These are phyloP conservation scores for Hemibagrus wyckioides DNA, from an alignment of 2,113 vertebrate species.

Conservation along the genomic window DNA sequence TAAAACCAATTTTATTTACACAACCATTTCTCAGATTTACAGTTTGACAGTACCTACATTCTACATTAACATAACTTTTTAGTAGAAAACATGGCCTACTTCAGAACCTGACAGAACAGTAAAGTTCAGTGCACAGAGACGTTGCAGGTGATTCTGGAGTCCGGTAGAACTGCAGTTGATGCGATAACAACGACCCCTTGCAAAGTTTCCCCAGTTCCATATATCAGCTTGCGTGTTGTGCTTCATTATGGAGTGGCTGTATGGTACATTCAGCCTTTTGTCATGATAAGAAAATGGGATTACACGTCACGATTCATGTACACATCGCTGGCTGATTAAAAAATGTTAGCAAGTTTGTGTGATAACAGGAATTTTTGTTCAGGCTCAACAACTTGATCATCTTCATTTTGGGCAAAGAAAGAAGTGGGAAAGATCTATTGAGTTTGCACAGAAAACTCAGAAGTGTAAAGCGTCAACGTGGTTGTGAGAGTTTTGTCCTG, in stretches of 20 bases:
- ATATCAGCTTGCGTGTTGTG: background rate
- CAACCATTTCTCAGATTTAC: slow-evolving; percentile 59
- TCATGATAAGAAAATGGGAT: slow-evolving; percentile 10
- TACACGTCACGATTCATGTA: slow-evolving; percentile 15
- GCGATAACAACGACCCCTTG: background rate
- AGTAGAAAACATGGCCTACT: slow-evolving; percentile 1
- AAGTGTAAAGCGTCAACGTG: background rate
- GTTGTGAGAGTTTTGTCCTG: background rate
- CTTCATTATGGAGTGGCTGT: background rate
- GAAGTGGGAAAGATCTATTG: background rate
- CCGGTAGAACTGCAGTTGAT: background rate
- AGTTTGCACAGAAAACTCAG: background rate
- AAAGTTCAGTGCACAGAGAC: background rate
- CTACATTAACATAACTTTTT: background rate
- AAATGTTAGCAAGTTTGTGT: background rate
- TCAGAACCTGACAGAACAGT: background rate
- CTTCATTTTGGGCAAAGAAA: background rate
- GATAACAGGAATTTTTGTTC: background rate
- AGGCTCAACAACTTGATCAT: background rate
- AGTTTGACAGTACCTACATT: slow-evolving; percentile 34
- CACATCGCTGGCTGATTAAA: background rate
- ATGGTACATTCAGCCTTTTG: background rate
- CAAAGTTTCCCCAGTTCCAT: background rate
- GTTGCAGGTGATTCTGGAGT: background rate
- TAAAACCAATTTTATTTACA: slow-evolving; percentile 73